phyloP scores from a whole-genome alignment of 2,888 invertebrate species.

The Timandra comae region DNA sequence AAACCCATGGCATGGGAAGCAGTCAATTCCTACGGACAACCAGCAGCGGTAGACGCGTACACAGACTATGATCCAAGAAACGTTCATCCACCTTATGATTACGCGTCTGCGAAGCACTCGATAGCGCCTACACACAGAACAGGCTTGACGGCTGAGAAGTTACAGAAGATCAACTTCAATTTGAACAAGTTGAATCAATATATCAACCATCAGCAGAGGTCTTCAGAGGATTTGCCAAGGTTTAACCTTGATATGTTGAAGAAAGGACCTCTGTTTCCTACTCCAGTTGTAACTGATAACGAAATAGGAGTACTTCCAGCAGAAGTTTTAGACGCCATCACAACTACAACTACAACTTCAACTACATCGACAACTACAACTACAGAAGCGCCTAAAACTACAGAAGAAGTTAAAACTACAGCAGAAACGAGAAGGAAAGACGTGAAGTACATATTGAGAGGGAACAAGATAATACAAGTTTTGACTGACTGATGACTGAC shows the following conservation, averaged over 20 bases:
- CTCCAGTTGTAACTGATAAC: constrained; percentile 58
- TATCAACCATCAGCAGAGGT: constrained; percentile 50
- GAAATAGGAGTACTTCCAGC: constrained; percentile 65
- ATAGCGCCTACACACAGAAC: constrained; percentile 28
- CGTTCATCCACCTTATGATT: constrained; percentile 43
- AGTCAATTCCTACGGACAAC: constrained; percentile 65
- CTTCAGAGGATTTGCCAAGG: constrained; percentile 49
- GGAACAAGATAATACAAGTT: constrained; percentile 69
- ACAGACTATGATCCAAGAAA: constrained; percentile 48
- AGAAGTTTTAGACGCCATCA: constrained; percentile 44
- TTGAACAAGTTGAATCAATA: constrained; percentile 50
- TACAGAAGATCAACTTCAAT: constrained; percentile 61
- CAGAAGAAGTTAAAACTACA: constrained; percentile 37
- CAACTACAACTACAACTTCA: constrained; percentile 27
- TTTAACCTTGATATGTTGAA: constrained; percentile 46
- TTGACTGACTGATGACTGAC: constrained; percentile 40
- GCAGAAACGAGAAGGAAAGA: constrained; percentile 56
- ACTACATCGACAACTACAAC: constrained; percentile 36
- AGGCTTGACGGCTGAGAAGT: constrained; percentile 54
- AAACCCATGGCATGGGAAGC: constrained; percentile 60
- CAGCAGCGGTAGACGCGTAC: constrained; percentile 51
- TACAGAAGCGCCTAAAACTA: constrained; percentile 33
- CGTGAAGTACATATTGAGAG: constrained; percentile 62
- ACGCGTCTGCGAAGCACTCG: constrained; percentile 49
- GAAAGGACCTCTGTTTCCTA: constrained; percentile 50